phyloP scores from a whole-genome alignment of 2,797 vertebrate species.

The Ptychadena robeensis region DNA sequence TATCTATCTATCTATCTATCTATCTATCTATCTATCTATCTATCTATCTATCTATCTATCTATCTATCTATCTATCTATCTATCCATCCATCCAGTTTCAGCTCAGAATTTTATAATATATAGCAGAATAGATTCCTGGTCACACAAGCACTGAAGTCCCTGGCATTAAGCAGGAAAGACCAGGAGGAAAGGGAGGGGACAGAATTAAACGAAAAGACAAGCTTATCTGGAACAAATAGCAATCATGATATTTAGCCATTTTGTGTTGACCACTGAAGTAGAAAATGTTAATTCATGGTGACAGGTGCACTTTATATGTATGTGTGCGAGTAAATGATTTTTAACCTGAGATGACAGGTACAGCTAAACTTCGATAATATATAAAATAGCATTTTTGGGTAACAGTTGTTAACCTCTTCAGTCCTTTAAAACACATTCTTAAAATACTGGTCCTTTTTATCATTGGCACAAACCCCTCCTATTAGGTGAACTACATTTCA shows the following conservation, averaged over 20 bases:
- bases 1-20: too few relatives aligned
- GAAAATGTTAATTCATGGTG: slow-evolving; percentile 39
- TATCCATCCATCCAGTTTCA: too few relatives aligned
- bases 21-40: neutral
- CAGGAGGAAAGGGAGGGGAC: neutral
- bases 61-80: too few relatives aligned
- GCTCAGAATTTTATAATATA: neutral
- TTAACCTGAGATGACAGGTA: slow-evolving; percentile 75
- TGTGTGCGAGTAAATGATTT: slow-evolving; percentile 71
- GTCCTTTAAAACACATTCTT: neutral
- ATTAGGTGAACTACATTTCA: too few relatives aligned
- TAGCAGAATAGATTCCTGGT: neutral
- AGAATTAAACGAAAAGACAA: neutral
- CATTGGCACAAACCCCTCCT: neutral
- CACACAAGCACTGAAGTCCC: neutral
- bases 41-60: too few relatives aligned
- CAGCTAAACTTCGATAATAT: slow-evolving; percentile 71
- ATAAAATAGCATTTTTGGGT: slow-evolving; percentile 74
- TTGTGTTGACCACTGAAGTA: slow-evolving; percentile 11
- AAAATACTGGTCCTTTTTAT: neutral
- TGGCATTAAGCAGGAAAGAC: neutral
- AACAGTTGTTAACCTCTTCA: slow-evolving; percentile 53
- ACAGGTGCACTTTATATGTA: slow-evolving; percentile 70
- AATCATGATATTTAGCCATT: slow-evolving; percentile 28
- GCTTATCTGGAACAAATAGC: neutral